Evolutionary conservation across 1,140 invertebrate genomes (phyloP).

Genomic region (Solenopsis fugax): DNA sequence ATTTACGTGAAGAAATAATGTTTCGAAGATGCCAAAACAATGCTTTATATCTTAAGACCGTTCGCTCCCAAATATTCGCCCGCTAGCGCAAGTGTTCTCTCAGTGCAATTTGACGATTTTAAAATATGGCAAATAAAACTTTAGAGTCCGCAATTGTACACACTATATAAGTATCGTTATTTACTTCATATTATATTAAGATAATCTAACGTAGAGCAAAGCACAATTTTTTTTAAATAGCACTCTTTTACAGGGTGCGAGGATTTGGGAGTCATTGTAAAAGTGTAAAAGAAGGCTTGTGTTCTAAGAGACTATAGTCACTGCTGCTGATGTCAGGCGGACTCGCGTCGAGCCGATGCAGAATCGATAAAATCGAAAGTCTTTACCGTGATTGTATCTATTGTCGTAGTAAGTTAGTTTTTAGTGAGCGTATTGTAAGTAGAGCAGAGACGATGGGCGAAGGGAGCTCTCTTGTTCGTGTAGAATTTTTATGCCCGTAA

Average conservation of each 20-base stretch:
- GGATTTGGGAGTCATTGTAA: background rate
- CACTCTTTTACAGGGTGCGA: background rate
- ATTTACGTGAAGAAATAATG: slow-evolving; percentile 23
- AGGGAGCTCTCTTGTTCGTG: slow-evolving; percentile 79
- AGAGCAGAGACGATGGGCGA: slow-evolving; percentile 66
- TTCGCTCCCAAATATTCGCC: slow-evolving; percentile 13
- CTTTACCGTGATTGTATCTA: slow-evolving; percentile 61
- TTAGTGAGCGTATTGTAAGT: slow-evolving; percentile 70
- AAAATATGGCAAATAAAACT: background rate
- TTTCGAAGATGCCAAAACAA: slow-evolving; percentile 38
- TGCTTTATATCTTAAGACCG: slow-evolving; percentile 11
- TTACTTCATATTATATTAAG: background rate
- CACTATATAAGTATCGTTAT: background rate
- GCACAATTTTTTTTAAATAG: slow-evolving; percentile 28
- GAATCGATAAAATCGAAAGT: slow-evolving; percentile 58
- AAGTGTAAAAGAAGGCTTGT: slow-evolving; percentile 43
- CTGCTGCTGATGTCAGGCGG: slow-evolving; percentile 3
- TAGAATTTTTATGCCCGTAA: slow-evolving; percentile 84
- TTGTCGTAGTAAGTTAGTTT: slow-evolving; percentile 64
- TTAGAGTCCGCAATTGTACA: background rate
- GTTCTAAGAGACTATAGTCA: slow-evolving; percentile 54
- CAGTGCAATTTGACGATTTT: background rate
- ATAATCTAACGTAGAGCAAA: slow-evolving; percentile 7
- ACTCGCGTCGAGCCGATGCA: slow-evolving; percentile 39
- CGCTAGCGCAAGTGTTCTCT: background rate